Evolutionary conservation across 2,113 vertebrate genomes (phyloP), one percentile per base, ranked within the genome.

Genomic region (Gymnogyps californianus): DNA sequence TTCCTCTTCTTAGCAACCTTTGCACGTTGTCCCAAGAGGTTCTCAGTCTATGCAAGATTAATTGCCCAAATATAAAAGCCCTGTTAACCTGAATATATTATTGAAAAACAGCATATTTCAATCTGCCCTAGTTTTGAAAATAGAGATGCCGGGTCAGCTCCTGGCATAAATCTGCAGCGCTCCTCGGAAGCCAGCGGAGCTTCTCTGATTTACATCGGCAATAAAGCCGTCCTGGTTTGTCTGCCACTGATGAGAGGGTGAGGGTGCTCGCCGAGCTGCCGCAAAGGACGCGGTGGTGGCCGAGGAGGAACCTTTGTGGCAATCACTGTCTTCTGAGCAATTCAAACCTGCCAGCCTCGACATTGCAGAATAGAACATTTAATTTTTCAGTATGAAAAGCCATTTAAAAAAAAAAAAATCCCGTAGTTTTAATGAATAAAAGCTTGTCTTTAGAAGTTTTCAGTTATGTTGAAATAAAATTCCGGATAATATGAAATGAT

Each of bases 21-120:
- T 17, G 38, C 91, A 71, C 52, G 22, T 47, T 16, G 72, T 59
- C 93, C 87, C 84, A 12, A 65, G 87, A 40, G 96, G 19, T 42
- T 67, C 84, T 34, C 14, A 13, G 87, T 42, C 80, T 49, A 5
- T 25, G 65, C 91, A 8, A 82, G 91, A 94, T 96, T 84, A 85
- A 94, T 95, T 18, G 93, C 87, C 49, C 69, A 20, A 46, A 85
- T 61, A 84, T 47, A 91, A 90, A 79, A 88, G 81, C 65, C 87
- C 93, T 13, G 93, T 96, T 97, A 95, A 93, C 93, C 93, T 46
- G 95, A 93, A 95, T 96, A 85, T 91, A 91, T 93, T 89, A 89
- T 89, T 91, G 93, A 96, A 91, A 91, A 82, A 3, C 94, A 61
- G 57, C 84, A 69, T 94, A 89, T 95, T 91, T 96, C 96, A 94